Base-by-base conservation (phyloP, 1,140 invertebrate genomes). In the Nixonia krombeini region DNA sequence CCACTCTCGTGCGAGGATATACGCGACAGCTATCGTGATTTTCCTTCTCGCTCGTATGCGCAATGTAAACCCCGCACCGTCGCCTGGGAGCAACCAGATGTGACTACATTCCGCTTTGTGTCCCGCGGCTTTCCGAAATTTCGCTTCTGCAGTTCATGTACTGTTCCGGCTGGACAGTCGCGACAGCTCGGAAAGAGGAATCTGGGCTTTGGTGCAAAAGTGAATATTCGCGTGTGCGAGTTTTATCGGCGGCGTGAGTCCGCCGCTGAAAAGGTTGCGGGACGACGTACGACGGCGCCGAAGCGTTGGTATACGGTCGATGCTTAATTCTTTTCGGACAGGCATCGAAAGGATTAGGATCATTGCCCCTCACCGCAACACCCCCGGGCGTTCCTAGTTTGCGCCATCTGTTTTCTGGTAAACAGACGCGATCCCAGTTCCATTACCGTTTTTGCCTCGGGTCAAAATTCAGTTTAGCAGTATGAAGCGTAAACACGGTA, bases 41-140 rank as follows among this genome's bases (percentile, higher is more conserved):
- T 80, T 78, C 72, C 68, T 58, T 81, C 70, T 68, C 68, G 63
- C 66, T 65, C 70, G 47, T 40, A 61, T 67, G 77, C 62, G 45
- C 69, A 80, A 75, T 77, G 66, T 80, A 80, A 81, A 83, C 74
- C 68, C 37, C 37, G 37, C 21, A 66, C 56, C 62, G 65, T 72
- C 62, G 75, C 79, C 77, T 81, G 80, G 75, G 81, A 81, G 71
- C 74, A 53, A 55, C 76, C 81, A 82, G 74, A 81, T 81, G 80
- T 74, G 74, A 78, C 75, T 78, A 78, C 74, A 74, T 71, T 64
- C 68, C 70, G 70, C 70, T 74, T 78, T 70, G 73, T 81, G 63
- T 80, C 77, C 80, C 70, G 79, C 76, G 81, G 80, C 78, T 75
- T 73, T 70, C 58, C 70, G 64, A 80, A 81, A 81, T 81, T 81